Conservation (phyloP, 2,113 vertebrate genomes). For the Tachuris rubrigastra region DNA sequence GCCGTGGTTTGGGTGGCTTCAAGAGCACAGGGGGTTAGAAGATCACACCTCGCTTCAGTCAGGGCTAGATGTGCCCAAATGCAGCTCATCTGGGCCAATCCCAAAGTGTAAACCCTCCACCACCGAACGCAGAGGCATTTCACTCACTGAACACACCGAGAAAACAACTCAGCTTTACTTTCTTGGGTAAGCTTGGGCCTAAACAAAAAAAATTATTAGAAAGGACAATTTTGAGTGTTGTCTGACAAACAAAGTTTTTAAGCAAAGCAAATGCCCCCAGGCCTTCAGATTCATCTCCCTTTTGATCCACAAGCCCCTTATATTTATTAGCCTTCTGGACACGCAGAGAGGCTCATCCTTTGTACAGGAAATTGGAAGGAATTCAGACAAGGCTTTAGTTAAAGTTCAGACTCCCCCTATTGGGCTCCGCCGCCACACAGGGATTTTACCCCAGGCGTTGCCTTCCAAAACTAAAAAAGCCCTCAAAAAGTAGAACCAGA, state of each 20-base stretch:
- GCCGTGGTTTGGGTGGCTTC: accelerated
- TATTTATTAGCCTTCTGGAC: background rate
- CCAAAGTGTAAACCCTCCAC: background rate
- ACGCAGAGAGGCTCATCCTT: background rate
- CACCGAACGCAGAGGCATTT: background rate
- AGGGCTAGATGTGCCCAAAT: background rate
- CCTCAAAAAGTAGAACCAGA: background rate
- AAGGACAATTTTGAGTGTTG: background rate
- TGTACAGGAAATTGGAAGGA: background rate
- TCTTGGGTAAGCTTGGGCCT: background rate
- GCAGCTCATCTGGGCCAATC: background rate
- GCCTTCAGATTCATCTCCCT: background rate
- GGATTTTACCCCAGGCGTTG: background rate
- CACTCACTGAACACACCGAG: background rate
- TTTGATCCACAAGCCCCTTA: background rate
- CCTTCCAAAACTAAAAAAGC: background rate
- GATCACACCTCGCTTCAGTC: background rate
- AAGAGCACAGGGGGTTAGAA: background rate
- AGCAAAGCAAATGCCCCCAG: background rate
- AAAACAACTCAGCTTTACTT: background rate
- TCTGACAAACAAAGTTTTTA: background rate
- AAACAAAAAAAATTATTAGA: background rate
- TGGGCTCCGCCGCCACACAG: background rate
- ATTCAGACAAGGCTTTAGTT: background rate
- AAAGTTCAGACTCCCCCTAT: conserved; percentile 17